phyloP scores from a whole-genome alignment of 2,888 invertebrate species.

The Eupithecia centaureata region DNA sequence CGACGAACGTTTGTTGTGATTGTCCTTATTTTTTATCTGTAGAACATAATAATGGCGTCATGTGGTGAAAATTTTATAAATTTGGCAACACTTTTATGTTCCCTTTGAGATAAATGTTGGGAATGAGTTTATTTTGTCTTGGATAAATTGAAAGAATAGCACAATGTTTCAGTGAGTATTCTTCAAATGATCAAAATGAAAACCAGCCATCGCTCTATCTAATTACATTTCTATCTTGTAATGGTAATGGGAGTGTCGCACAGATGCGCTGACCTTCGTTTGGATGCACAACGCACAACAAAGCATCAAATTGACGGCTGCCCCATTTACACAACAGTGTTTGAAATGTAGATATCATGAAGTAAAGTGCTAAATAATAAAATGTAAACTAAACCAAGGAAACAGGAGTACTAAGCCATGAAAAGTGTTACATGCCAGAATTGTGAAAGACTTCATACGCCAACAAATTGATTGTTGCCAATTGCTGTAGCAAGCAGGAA shows the following conservation, averaged over 20 bases:
- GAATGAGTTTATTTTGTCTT: slow-evolving; percentile 80
- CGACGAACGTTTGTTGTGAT: slow-evolving; percentile 1
- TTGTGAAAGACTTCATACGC: slow-evolving; percentile 73
- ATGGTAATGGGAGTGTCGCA: slow-evolving; percentile 78
- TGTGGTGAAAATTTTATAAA: slow-evolving; percentile 53
- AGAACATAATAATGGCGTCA: slow-evolving; percentile 52
- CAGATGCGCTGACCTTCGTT: slow-evolving; percentile 84
- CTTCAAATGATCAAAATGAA: slow-evolving; percentile 46
- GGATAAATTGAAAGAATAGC: slow-evolving; percentile 63
- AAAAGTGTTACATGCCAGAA: slow-evolving; percentile 70
- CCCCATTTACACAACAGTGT: slow-evolving; percentile 84
- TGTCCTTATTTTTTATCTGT: slow-evolving; percentile 26
- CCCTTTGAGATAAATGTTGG: slow-evolving; percentile 78
- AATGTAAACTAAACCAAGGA: slow-evolving; percentile 11
- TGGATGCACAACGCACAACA: slow-evolving; percentile 85
- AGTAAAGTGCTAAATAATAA: slow-evolving; percentile 13
- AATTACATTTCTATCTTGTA: slow-evolving; percentile 53
- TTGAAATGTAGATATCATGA: slow-evolving; percentile 40
- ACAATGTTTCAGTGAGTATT: slow-evolving; percentile 82
- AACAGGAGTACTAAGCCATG: slow-evolving; percentile 28
- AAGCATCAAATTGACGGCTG: slow-evolving; percentile 85
- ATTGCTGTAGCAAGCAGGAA: slow-evolving; percentile 62
- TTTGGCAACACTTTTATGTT: slow-evolving; percentile 71
- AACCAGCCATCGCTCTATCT: slow-evolving; percentile 21
- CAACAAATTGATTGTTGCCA: slow-evolving; percentile 74